These are phyloP conservation scores for Tadarida brasiliensis DNA, from an alignment of 2,797 vertebrate genomes.

Conservation along the genomic window DNA sequence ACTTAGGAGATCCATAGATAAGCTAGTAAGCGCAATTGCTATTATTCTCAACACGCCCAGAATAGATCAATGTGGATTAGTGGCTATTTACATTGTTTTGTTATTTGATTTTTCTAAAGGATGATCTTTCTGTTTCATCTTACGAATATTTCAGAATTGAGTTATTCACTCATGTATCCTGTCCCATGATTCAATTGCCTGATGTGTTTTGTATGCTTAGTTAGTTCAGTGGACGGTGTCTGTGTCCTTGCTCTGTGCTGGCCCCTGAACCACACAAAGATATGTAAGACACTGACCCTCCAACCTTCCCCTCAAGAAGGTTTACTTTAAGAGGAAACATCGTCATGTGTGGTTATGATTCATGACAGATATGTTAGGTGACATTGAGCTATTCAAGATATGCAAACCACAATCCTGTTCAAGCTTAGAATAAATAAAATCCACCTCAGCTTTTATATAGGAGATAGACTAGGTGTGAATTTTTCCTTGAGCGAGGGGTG, in stretches of 20 bases:
- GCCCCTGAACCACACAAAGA: not conserved
- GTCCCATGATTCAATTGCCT: not conserved
- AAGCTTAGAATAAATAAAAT: not conserved
- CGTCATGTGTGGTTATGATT: not conserved
- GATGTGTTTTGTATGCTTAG: not conserved
- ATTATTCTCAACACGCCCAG: not conserved
- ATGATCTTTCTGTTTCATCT: not conserved
- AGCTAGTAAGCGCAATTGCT: not conserved
- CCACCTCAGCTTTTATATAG: not conserved
- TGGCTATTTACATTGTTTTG: not conserved
- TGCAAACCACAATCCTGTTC: not conserved
- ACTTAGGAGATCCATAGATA: not conserved
- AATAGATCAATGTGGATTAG: not conserved
- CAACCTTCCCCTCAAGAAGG: not conserved
- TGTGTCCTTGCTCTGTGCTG: not conserved
- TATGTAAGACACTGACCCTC: not conserved
- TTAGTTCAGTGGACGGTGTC: not conserved
- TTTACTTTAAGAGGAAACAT: not conserved
- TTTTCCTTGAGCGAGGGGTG: not conserved
- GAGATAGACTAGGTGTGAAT: not conserved
- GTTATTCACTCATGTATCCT: not conserved
- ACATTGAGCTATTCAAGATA: not conserved
- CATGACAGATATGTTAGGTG: not conserved
- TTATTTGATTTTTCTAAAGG: conserved; percentile 27
- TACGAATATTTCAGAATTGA: not conserved